Evolutionary conservation across 2,113 vertebrate species (phyloP), one percentile per base, ranked within the genome.

Genomic region (Apeltes quadracus): DNA sequence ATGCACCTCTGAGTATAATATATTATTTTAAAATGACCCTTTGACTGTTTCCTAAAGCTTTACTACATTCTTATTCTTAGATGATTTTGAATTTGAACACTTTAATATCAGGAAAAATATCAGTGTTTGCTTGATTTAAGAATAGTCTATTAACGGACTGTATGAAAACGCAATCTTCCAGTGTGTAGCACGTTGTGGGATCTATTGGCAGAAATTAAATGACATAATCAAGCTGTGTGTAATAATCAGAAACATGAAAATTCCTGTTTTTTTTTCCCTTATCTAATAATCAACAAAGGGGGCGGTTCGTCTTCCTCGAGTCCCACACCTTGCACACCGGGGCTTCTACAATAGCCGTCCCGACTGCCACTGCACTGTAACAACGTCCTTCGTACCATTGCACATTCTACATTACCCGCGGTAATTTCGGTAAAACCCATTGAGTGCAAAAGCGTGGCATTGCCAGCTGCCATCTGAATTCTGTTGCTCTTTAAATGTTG

Each of bases 1-100:
- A 78, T 27, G 57, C 69, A n/a, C 78, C 51, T 43, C 16, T 22
- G 61, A 72, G 51, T 43, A 57, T 59, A 18, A 38, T 54, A 32
- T 48, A 25, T 68, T 22, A 15, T 55, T 53, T 12, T 38, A 59
- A 7, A 38, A 12, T 16, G 20, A 14, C 36, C n/a, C 3, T n/a
- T 9, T 25, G 25, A 44, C 14, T n/a, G 15, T 43, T 23, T 43
- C 58, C 38, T 18, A 50, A 64, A 34, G 25, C 16, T 48, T 14
- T 39, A 10, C n/a, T 38, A 23, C 20, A 57, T 22, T 38, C 32
- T 39, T 25, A 27, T 41, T 9, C 18, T 29, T 11, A 32, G 13
- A 22, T 32, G 25, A 32, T 14, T 12, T n/a, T 8, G 11, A 63
- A 3, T 44, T 46, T 29, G 39, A 29, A 36, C 29, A 25, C 15